Base-by-base conservation (phyloP, 2,888 invertebrate genomes). In the Chrysodeixis includens region DNA sequence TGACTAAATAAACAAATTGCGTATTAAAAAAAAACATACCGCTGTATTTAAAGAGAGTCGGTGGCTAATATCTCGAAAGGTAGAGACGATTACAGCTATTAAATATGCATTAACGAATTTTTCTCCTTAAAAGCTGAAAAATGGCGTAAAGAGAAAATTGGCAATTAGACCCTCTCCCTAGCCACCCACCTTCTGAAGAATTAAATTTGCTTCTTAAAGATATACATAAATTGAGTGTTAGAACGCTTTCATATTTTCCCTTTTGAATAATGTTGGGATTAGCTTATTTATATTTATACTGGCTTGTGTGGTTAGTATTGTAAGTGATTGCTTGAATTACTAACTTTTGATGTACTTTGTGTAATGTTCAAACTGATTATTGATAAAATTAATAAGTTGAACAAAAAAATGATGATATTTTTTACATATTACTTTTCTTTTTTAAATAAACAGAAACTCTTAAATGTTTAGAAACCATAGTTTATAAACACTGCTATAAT, bases 91-190 rank as follows among this genome's bases (percentile, higher is more conserved):
- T 94, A 94, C 81, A 71, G 84, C 93, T 91, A 94, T 95, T 94
- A 95, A 95, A 94, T 95, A 94, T 95, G 93, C 94, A 95, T 93
- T 95, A 95, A 94, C 94, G 94, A 93, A 94, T 94, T 95, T 94
- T 94, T 91, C 93, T 93, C 85, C 87, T 94, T 92, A 94, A 93
- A 94, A 93, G 93, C 93, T 91, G 90, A 91, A 93, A 93, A 94
- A 93, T 88, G 93, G 92, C 92, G 93, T 93, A 93, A 95, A 91
- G 89, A 90, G 93, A 94, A 95, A 95, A 95, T 95, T 94, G 94
- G 65, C 94, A 94, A 95, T 95, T 95, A 94, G 87, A 82, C 85
- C 86, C 85, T 70, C 74, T 74, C 73, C 74, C 64, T 56, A 56
- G 53, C 62, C 77, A 64, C 75, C 82, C 70, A 79, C 78, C 81